phyloP scores from a whole-genome alignment of 2,113 vertebrate species.

The Labrus mixtus region DNA sequence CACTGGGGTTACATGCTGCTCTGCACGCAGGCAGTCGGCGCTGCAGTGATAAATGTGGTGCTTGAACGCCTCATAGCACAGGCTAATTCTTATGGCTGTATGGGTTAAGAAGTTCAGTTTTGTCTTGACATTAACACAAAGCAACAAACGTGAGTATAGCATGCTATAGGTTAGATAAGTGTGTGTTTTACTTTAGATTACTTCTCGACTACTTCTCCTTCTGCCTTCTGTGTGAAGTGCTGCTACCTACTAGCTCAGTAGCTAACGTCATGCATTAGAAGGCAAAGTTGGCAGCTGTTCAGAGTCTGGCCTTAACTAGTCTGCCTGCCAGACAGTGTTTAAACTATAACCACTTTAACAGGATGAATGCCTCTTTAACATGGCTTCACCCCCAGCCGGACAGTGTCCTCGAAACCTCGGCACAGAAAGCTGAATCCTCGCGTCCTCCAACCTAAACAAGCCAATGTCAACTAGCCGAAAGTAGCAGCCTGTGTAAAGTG shows the following conservation, averaged over 20 bases:
- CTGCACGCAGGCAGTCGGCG: constrained; percentile 38
- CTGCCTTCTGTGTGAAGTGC: neutral
- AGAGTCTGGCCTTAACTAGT: constrained; percentile 26
- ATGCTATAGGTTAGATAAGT: neutral
- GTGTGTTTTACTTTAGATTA: neutral
- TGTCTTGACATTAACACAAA: neutral
- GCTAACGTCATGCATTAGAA: constrained; percentile 37
- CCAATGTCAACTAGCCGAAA: constrained; percentile 66
- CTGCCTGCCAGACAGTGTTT: neutral
- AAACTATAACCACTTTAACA: neutral
- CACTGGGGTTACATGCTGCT: constrained; percentile 39
- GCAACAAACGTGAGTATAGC: constrained; percentile 50
- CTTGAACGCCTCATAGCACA: constrained; percentile 31
- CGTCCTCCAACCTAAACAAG: constrained; percentile 56
- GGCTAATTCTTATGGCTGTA: constrained; percentile 40
- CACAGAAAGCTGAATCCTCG: neutral
- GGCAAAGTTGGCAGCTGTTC: constrained; percentile 63
- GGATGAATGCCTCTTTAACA: neutral
- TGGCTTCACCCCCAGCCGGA: accelerated
- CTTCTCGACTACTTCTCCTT: neutral
- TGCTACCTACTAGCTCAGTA: constrained; percentile 45
- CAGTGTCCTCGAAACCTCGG: accelerated
- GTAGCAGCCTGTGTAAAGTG: constrained; percentile 7
- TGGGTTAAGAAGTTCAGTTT: neutral
- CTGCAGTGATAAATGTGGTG: constrained; percentile 52